phyloP scores from a whole-genome alignment of 2,888 invertebrate species.

The Drosophila flavopinicola region DNA sequence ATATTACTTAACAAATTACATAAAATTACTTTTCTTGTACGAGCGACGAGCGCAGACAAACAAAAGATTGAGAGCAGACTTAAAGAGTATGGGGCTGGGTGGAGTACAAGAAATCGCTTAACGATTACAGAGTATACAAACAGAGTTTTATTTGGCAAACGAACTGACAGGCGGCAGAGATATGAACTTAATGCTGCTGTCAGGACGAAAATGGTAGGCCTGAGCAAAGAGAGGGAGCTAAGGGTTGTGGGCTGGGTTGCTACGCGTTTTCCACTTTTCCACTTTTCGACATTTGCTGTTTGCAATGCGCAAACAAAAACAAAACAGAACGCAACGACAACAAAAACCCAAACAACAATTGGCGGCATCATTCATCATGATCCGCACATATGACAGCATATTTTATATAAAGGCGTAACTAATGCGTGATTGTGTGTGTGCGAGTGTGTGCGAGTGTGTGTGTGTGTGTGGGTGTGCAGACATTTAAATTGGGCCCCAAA shows the following conservation, averaged over 20 bases:
- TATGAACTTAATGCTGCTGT: constrained; percentile 51
- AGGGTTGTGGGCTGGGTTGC: constrained; percentile 24
- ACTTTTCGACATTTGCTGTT: constrained; percentile 62
- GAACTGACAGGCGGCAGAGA: constrained; percentile 26
- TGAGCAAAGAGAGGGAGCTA: constrained; percentile 9
- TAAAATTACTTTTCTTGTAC: constrained; percentile 76
- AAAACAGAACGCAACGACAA: constrained; percentile 48
- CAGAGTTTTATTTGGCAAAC: constrained; percentile 26
- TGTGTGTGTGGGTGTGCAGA: constrained; percentile 15
- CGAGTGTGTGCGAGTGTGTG: constrained; percentile 2
- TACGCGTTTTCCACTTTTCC: constrained; percentile 35
- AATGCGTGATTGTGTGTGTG: neutral
- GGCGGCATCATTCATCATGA: constrained; percentile 73
- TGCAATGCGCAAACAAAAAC: constrained; percentile 63
- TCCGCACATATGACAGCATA: constrained; percentile 73
- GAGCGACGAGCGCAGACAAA: constrained; percentile 45
- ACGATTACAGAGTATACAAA: constrained; percentile 65
- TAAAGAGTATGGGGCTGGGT: neutral
- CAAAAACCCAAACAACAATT: constrained; percentile 63
- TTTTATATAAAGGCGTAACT: constrained; percentile 33
- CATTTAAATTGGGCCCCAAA: constrained; percentile 60
- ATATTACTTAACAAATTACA: constrained; percentile 80
- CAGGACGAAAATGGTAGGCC: constrained; percentile 62
- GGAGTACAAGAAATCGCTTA: constrained; percentile 67
- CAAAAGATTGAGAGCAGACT: constrained; percentile 33